A percentile compares a stretch with the other conserved stretches of the same genome.
phyloP scores from a whole-genome alignment of 2,797 vertebrate species.

The Coccyzus lansbergi region DNA sequence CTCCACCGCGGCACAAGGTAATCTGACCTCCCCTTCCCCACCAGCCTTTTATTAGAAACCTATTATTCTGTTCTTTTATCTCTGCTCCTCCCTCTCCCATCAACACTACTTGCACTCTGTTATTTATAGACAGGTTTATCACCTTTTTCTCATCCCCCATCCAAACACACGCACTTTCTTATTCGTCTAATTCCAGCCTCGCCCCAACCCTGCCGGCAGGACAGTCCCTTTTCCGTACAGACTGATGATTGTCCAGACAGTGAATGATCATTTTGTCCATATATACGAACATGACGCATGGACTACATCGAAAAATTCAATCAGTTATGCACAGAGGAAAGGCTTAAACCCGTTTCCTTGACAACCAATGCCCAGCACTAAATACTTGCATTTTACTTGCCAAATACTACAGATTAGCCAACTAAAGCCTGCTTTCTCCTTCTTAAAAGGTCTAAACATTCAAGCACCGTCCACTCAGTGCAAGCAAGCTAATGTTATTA shows the following conservation, averaged over 20 bases:
- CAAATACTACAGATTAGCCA: constrained; percentile 80
- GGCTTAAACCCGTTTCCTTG: constrained; percentile 84
- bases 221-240: constrained; percentile 63
- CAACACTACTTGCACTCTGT: not conserved
- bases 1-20: not conserved
- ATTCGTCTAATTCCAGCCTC: not conserved
- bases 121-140: not conserved
- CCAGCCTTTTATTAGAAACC: not conserved
- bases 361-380: constrained; percentile 84
- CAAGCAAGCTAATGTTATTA: constrained; percentile 80
- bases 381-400: constrained; percentile 81
- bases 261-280: constrained; percentile 72
- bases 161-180: not conserved
- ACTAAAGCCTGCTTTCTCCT: constrained; percentile 71
- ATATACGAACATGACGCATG: constrained; percentile 69
- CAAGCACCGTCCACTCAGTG: constrained; percentile 74
- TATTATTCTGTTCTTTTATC: not conserved
- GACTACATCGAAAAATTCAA: constrained; percentile 80
- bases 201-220: not conserved
- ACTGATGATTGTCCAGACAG: constrained; percentile 46
- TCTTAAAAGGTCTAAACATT: constrained; percentile 75
- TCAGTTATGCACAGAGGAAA: constrained; percentile 77
- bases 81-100: not conserved
- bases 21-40: rapidly evolving
- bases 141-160: not conserved